Percentiles rank a stretch among this genome's conserved stretches.
phyloP scores from a whole-genome alignment of 2,888 invertebrate species.

The Archips crataeganus region DNA sequence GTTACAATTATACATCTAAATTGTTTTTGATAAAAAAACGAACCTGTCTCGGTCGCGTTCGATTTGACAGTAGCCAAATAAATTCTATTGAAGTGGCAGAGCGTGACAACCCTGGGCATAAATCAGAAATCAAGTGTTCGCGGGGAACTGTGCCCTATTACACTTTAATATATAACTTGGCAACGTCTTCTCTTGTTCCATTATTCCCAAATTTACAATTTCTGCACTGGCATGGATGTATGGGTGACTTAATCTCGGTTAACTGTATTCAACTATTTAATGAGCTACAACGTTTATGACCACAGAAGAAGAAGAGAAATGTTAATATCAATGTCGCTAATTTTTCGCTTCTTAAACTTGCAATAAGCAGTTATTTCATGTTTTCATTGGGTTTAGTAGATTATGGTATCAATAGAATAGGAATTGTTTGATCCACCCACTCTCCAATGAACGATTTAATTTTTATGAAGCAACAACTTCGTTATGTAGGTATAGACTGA shows the following conservation, averaged over 20 bases:
- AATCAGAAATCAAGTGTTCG: conserved; percentile 54
- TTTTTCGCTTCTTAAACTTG: too few species aligned
- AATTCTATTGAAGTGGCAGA: conserved; percentile 48
- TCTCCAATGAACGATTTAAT: too few species aligned
- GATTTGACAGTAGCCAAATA: conserved; percentile 20
- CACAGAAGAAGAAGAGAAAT: too few species aligned
- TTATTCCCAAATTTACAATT: conserved; percentile 44
- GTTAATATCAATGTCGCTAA: too few species aligned
- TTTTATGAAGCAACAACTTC: too few species aligned
- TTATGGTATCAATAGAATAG: too few species aligned
- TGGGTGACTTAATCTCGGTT: conserved; percentile 19
- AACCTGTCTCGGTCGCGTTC: neutral
- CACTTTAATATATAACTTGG: conserved; percentile 52
- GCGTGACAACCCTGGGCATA: conserved; percentile 53
- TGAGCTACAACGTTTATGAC: too few species aligned
- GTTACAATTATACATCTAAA: neutral
- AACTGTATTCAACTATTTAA: neutral
- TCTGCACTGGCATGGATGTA: conserved; percentile 31
- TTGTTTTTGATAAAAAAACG: neutral
- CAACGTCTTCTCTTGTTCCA: conserved; percentile 45
- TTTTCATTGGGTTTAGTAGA: too few species aligned
- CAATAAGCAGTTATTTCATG: too few species aligned
- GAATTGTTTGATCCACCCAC: too few species aligned
- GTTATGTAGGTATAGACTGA: too few species aligned
- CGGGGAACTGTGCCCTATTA: conserved; percentile 53